Conservation (phyloP, 2,888 invertebrate genomes). For the Parapristionchus giblindavisi region DNA sequence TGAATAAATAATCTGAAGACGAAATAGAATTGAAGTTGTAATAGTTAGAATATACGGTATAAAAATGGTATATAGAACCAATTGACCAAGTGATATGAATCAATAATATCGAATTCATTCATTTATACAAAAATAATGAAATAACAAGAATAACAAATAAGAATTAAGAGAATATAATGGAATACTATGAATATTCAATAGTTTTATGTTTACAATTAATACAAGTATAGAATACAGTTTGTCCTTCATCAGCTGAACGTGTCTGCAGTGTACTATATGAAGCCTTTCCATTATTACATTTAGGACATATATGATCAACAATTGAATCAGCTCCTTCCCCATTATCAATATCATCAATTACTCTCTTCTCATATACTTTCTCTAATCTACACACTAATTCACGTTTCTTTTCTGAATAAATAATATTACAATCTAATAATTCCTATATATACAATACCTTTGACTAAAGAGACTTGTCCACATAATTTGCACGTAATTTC, state of each 20-base stretch:
- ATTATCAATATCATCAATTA: constrained; percentile 53
- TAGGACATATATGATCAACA: constrained; percentile 77
- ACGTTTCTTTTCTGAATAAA: constrained; percentile 46
- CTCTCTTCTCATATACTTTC: constrained; percentile 55
- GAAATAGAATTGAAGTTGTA: neutral
- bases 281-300: constrained; percentile 73
- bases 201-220: constrained; percentile 83
- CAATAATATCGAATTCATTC: neutral
- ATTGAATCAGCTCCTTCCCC: constrained; percentile 50
- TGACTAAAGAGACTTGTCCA: neutral
- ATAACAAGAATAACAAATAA: constrained; percentile 15
- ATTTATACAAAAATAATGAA: constrained; percentile 10
- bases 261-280: constrained; percentile 81
- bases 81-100: neutral
- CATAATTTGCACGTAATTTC: constrained; percentile 22
- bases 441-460: neutral
- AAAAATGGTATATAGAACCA: neutral
- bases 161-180: constrained; percentile 6
- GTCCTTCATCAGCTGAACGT: constrained; percentile 97
- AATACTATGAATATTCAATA: constrained; percentile 64
- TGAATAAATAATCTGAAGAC: too few relatives aligned
- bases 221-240: constrained; percentile 97
- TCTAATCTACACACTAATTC: constrained; percentile 49
- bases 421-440: too few relatives aligned
- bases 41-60: neutral